Conservation (phyloP, 2,113 vertebrate species). For the Ranitomeya imitator region DNA sequence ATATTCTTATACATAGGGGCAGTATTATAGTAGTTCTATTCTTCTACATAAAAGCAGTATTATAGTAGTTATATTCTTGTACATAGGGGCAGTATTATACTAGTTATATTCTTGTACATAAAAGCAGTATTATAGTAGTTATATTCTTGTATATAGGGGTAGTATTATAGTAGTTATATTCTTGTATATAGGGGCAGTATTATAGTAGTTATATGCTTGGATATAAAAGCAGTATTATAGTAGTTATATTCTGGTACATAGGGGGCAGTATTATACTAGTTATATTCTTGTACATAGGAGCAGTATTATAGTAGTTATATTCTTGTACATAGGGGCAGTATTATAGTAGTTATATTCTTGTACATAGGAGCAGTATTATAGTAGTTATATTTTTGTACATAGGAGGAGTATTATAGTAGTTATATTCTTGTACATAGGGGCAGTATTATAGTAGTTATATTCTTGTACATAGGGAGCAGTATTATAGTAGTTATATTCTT, state of each 20-base stretch:
- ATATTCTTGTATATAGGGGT: not conserved
- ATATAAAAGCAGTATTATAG: slow-evolving; percentile 3
- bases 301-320: slow-evolving; percentile 11
- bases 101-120: too few relatives aligned
- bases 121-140: too few relatives aligned
- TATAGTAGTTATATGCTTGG: slow-evolving; percentile 19
- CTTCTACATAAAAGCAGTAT: not conserved
- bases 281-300: slow-evolving; percentile 6
- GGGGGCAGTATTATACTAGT: not conserved
- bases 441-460: too few relatives aligned
- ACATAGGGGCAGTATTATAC: too few relatives aligned
- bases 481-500: too few relatives aligned
- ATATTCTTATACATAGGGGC: not conserved
- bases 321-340: not conserved
- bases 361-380: slow-evolving; percentile 2
- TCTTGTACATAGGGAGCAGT: too few relatives aligned
- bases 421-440: too few relatives aligned
- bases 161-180: slow-evolving; percentile 22
- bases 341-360: slow-evolving; percentile 20
- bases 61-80: not conserved
- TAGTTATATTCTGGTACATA: slow-evolving; percentile 8
- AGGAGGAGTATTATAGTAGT: not conserved
- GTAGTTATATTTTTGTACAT: not conserved
- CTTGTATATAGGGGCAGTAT: not conserved
- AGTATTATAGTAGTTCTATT: slow-evolving; percentile 11